Percentiles rank a stretch among this genome's conserved stretches.
These are phyloP conservation scores for Bimastos eiseni DNA, from an alignment of 2,888 invertebrate genomes.

Conservation along the genomic window DNA sequence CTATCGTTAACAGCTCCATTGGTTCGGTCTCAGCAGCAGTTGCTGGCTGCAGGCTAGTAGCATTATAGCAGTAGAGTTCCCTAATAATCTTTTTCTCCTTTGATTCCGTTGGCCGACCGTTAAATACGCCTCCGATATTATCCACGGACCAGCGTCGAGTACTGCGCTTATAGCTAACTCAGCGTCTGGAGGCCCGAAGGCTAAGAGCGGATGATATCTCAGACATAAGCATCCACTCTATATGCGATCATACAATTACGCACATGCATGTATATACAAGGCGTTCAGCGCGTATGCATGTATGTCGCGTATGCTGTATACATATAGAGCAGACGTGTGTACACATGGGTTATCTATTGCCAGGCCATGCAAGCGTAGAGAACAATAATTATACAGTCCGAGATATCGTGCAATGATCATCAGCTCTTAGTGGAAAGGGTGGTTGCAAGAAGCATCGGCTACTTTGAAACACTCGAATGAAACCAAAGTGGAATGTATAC, in stretches of 20 bases:
- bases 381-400: background rate
- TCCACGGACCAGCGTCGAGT: background rate
- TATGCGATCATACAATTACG: background rate
- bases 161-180: background rate
- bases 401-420: background rate
- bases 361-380: background rate
- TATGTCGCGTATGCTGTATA: background rate
- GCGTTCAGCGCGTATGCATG: background rate
- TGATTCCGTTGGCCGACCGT: conserved; percentile 3
- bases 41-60: background rate
- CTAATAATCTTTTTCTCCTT: background rate
- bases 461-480: conserved; percentile 6
- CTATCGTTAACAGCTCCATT: background rate
- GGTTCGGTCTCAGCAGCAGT: background rate
- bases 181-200: background rate
- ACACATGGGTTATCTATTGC: background rate
- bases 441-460: background rate
- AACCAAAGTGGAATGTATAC: conserved; percentile 13
- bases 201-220: conserved; percentile 6
- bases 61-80: background rate
- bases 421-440: background rate
- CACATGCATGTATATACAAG: background rate
- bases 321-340: background rate
- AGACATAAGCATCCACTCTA: conserved; percentile 9
- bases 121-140: background rate